Conservation (phyloP, 2,888 invertebrate genomes). For the Pammene fasciana region DNA sequence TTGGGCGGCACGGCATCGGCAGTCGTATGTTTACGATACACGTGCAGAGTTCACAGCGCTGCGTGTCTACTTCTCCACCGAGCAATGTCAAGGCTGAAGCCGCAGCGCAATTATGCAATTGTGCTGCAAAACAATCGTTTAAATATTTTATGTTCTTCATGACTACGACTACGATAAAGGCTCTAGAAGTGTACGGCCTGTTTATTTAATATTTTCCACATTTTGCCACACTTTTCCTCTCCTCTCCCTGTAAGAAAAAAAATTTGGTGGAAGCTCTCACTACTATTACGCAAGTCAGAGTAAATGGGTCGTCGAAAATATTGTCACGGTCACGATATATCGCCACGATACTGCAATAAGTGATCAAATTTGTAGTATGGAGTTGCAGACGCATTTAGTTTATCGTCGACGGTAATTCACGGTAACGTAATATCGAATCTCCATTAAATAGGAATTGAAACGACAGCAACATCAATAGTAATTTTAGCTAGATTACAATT, state of each 20-base stretch:
- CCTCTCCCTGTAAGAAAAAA: no score
- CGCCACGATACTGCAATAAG: no score
- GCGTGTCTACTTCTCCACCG: conserved; percentile 46
- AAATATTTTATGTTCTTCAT: conserved; percentile 23
- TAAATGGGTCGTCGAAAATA: no score
- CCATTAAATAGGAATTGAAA: background rate
- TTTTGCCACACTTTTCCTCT: no score
- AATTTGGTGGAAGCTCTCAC: no score
- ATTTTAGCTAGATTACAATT: conserved; percentile 2
- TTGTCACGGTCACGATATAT: no score
- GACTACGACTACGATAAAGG: conserved; percentile 8
- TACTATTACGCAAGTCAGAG: no score
- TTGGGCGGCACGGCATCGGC: no score
- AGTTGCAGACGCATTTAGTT: no score
- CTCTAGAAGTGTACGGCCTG: background rate
- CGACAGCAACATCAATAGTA: background rate
- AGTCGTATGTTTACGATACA: conserved; percentile 66
- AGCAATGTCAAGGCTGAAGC: conserved; percentile 79
- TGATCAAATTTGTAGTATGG: no score
- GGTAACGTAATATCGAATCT: background rate
- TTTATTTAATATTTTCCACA: background rate
- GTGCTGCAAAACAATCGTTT: conserved; percentile 69
- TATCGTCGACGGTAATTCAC: no score
- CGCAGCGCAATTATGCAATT: conserved; percentile 68
- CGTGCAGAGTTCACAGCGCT: conserved; percentile 71